These are phyloP conservation scores for Anguilla rostrata DNA, from an alignment of 2,113 vertebrate species.

Conservation along the genomic window DNA sequence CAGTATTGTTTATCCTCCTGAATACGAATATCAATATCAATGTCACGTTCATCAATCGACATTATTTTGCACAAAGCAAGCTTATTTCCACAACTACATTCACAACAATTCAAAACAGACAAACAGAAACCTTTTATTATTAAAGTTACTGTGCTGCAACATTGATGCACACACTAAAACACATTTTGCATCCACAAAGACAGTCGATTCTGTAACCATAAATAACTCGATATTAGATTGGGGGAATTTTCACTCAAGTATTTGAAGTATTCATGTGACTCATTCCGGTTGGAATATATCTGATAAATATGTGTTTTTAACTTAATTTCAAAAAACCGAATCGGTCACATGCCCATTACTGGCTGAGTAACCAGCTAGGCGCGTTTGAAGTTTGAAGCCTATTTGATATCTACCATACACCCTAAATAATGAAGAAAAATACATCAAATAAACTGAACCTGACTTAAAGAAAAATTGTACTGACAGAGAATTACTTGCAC, in stretches of 20 bases:
- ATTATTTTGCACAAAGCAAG: constrained; percentile 61
- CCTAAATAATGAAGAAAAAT: constrained; percentile 61
- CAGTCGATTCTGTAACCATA: constrained; percentile 69
- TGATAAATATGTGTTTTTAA: constrained; percentile 53
- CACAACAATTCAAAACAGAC: constrained; percentile 76
- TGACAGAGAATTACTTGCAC: constrained; percentile 46
- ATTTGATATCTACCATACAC: constrained; percentile 65
- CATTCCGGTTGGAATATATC: constrained; percentile 54
- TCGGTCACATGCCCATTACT: constrained; percentile 45
- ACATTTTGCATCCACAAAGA: constrained; percentile 73
- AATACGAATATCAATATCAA: neutral
- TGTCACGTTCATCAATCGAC: constrained; percentile 74
- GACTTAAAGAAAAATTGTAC: constrained; percentile 58
- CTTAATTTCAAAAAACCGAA: constrained; percentile 33
- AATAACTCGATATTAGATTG: constrained; percentile 57
- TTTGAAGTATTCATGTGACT: constrained; percentile 48
- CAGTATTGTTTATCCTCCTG: neutral
- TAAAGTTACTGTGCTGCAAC: constrained; percentile 74
- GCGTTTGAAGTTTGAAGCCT: constrained; percentile 55
- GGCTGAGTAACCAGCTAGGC: constrained; percentile 51
- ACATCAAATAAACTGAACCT: constrained; percentile 58
- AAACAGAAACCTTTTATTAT: constrained; percentile 65
- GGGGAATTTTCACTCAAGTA: constrained; percentile 56
- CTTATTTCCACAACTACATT: constrained; percentile 76
- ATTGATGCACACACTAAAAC: constrained; percentile 77